Base-by-base conservation (phyloP, 1,140 invertebrate species). In the Drosophila pruinosa region DNA sequence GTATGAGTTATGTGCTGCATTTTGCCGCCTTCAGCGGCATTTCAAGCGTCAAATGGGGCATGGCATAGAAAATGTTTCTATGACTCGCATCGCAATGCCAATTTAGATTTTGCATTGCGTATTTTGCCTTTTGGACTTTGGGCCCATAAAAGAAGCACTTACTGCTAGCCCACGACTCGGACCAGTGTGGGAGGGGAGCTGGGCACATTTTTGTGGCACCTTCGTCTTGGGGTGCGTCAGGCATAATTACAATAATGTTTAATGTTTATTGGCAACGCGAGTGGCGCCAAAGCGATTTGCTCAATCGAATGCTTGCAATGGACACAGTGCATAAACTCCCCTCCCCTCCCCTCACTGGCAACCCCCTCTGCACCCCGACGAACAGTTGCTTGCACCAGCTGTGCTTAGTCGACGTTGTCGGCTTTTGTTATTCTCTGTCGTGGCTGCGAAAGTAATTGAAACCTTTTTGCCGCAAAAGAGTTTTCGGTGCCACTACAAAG, bases 401-500 rank as follows among this genome's bases (percentile, higher is more conserved):
- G 26, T 21, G 28, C 17, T 59, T 22, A 22, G 54, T 28, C 43
- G 14, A 24, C 8, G 56, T 26, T 38, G 56, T 41, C 56, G 36
- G 57, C 64, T 61, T 52, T 61, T 68, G 45, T 52, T 59, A 41
- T 72, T 47, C 72, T 6, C 22, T 21, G 54, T 71, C 28, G 19
- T 28, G 22, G 41, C 22, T 41, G 22, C 38, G 22, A 12, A 26
- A 26, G 69, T 85, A 85, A 85, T 86, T 86, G 81, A 85, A 86
- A 86, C 81, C 73, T 64, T 80, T 74, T 45, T 54, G 69, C 47
- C 59, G 59, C 72, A 39, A 56, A 63, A 22, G 28, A 59, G 57
- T 80, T 82, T 85, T 86, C 65, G 81, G 81, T 81, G 48, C 17
- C 85, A 86, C 59, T 73, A 85, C 81, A 85, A 85, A 85, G 81